These are phyloP conservation scores for Lacerta agilis DNA, from an alignment of 2,797 vertebrate species.

Conservation along the genomic window DNA sequence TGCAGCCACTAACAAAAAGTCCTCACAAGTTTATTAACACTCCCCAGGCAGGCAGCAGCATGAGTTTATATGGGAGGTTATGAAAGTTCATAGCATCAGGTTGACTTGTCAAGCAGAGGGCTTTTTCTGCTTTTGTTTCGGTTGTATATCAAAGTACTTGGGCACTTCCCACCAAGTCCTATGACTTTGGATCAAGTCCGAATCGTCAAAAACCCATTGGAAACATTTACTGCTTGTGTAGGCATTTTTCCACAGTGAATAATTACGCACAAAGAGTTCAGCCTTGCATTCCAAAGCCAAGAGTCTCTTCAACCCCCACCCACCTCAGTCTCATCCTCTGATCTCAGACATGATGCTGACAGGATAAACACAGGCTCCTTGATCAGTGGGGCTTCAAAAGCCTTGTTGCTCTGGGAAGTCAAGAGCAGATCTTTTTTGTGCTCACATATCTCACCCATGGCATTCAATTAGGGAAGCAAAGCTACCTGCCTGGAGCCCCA, in stretches of 20 bases:
- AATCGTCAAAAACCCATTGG: conserved; percentile 44
- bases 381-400: conserved; percentile 47
- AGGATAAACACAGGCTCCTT: conserved; percentile 45
- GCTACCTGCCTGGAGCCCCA: conserved; percentile 1
- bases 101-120: conserved; percentile 32
- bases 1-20: not conserved
- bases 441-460: not conserved
- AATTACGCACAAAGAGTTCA: not conserved
- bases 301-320: not conserved
- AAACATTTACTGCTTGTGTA: conserved; percentile 51
- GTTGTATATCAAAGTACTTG: conserved; percentile 17
- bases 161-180: conserved; percentile 31
- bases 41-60: no score
- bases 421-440: conserved; percentile 48
- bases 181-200: conserved; percentile 47
- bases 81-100: not conserved
- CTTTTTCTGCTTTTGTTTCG: conserved; percentile 18
- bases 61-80: no score
- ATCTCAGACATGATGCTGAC: not conserved
- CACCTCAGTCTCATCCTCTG: conserved; percentile 7
- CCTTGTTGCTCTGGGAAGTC: conserved; percentile 41
- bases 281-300: conserved; percentile 41
- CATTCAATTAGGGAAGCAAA: conserved; percentile 29
- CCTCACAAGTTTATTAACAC: not conserved
- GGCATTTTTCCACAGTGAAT: conserved; percentile 34